Percentiles rank a stretch among this genome's conserved stretches.
These are phyloP conservation scores for Erpornis zantholeuca DNA, from an alignment of 2,113 vertebrate species.

Conservation along the genomic window DNA sequence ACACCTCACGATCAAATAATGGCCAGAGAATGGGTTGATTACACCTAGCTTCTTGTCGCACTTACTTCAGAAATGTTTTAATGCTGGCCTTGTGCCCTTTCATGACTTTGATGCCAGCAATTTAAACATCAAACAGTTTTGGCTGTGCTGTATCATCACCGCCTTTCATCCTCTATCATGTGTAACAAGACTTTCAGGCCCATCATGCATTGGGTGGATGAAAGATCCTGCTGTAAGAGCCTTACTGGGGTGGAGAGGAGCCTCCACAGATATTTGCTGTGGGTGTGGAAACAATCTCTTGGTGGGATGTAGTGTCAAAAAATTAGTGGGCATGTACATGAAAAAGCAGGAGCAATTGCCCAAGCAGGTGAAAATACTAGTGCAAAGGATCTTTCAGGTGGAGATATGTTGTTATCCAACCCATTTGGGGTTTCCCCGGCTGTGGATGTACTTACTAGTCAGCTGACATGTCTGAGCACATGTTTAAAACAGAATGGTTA, in stretches of 20 bases:
- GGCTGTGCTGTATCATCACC: neutral
- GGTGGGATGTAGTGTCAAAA: neutral
- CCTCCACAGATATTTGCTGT: neutral
- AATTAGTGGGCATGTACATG: neutral
- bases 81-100: neutral
- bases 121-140: conserved; percentile 35
- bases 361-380: neutral
- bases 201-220: neutral
- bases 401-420: neutral
- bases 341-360: neutral
- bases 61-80: neutral
- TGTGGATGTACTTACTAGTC: neutral
- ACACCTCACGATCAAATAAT: neutral
- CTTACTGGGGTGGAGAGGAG: neutral
- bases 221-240: neutral
- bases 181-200: conserved; percentile 48
- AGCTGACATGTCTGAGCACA: neutral
- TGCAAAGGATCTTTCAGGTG: neutral
- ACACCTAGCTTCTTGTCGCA: neutral
- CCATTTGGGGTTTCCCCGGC: neutral
- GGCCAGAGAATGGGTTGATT: neutral
- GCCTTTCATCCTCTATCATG: neutral
- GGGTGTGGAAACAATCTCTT: neutral
- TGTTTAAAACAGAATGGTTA: neutral
- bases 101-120: neutral